A percentile compares a stretch with the other conserved stretches of the same genome.
phyloP scores from a whole-genome alignment of 2,888 invertebrate species.

The Andrena marginata region DNA sequence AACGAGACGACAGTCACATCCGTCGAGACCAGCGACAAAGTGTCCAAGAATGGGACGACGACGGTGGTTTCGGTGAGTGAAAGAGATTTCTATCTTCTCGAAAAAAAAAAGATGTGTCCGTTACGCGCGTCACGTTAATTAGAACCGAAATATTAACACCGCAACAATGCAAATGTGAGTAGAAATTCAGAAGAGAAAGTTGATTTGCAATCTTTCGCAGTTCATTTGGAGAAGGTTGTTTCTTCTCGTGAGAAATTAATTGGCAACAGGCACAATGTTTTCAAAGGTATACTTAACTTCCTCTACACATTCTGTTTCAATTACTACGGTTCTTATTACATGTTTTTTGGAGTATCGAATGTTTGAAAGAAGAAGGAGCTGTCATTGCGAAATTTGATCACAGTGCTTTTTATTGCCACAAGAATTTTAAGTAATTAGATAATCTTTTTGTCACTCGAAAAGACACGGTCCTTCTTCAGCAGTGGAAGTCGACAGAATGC shows the following conservation, averaged over 20 bases:
- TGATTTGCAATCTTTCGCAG: not conserved
- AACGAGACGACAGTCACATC: conserved; percentile 75
- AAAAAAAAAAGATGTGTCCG: conserved; percentile 12
- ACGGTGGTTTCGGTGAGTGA: conserved; percentile 71
- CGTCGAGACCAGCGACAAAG: conserved; percentile 72
- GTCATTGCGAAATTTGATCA: conserved; percentile 76
- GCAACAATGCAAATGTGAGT: not conserved
- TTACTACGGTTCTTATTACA: not conserved
- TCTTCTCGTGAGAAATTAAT: not conserved
- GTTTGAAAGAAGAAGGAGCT: conserved; percentile 86
- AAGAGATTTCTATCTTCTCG: conserved; percentile 27
- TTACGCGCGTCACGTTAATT: not conserved
- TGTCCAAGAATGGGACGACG: conserved; percentile 70
- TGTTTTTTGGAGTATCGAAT: not conserved
- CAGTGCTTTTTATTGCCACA: not conserved
- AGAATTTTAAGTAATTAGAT: not conserved
- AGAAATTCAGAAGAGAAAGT: not conserved
- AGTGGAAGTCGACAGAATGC: conserved; percentile 84
- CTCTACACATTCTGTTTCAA: not conserved
- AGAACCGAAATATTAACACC: not conserved
- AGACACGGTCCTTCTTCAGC: conserved; percentile 88
- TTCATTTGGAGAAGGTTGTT: not conserved
- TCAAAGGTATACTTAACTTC: not conserved
- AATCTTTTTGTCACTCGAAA: conserved; percentile 31
- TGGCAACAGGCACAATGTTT: not conserved